A percentile compares a stretch with the other conserved stretches of the same genome.
These are phyloP conservation scores for Molorchus minor DNA, from an alignment of 2,888 invertebrate genomes.

Conservation along the genomic window DNA sequence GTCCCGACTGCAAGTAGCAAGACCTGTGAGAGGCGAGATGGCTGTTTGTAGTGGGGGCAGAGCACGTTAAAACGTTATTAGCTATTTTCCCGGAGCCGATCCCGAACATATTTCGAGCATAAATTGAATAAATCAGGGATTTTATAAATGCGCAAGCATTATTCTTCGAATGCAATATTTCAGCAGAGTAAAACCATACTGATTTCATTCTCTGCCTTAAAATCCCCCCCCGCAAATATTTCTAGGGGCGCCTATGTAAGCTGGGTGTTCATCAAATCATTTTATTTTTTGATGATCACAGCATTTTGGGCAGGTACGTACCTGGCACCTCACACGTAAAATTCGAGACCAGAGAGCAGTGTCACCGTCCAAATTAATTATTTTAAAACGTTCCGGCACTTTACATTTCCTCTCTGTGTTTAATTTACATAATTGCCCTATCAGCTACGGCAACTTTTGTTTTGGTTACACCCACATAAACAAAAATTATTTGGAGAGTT, in stretches of 20 bases:
- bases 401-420: slow-evolving; percentile 19
- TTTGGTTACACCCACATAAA: slow-evolving; percentile 14
- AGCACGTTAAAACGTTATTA: too few species aligned
- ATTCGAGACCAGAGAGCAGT: background rate
- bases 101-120: too few species aligned
- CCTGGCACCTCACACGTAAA: background rate
- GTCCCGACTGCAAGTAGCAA: too few species aligned
- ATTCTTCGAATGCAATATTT: background rate
- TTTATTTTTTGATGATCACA: background rate
- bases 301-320: background rate
- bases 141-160: background rate
- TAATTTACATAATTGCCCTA: slow-evolving; percentile 26
- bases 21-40: too few species aligned
- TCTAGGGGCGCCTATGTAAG: too few species aligned
- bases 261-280: background rate
- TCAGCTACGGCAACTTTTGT: slow-evolving; percentile 22
- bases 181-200: too few species aligned
- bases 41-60: too few species aligned
- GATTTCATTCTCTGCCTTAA: too few species aligned
- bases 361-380: slow-evolving; percentile 21
- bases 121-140: background rate
- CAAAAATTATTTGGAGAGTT: background rate
- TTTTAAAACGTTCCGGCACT: slow-evolving; percentile 14
- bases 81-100: too few species aligned
- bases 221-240: too few species aligned